Conservation (phyloP, 2,113 vertebrate genomes). For the Circaetus gallicus region DNA sequence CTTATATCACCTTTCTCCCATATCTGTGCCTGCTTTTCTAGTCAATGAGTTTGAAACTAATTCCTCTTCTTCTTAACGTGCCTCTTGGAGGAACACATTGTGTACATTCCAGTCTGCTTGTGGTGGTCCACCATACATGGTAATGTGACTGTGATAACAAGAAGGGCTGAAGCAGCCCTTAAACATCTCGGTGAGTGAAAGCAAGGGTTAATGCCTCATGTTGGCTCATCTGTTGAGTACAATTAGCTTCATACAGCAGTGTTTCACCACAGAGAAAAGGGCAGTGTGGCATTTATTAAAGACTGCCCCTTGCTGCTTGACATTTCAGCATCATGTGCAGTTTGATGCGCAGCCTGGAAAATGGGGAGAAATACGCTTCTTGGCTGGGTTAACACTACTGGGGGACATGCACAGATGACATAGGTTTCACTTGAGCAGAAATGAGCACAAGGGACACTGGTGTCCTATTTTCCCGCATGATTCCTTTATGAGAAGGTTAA, state of each 20-base stretch:
- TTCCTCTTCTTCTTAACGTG: not conserved
- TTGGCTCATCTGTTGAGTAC: not conserved
- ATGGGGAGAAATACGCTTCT: not conserved
- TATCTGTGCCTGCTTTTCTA: not conserved
- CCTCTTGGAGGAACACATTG: not conserved
- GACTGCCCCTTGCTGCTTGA: not conserved
- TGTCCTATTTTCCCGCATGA: accelerated
- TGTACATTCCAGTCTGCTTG: not conserved
- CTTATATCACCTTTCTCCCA: not conserved
- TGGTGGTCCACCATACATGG: not conserved
- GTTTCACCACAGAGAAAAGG: slow-evolving; percentile 2
- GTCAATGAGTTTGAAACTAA: not conserved
- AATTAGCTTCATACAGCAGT: not conserved
- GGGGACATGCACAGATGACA: accelerated
- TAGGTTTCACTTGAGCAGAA: not conserved
- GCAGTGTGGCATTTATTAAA: slow-evolving; percentile 44
- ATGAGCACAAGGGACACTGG: not conserved
- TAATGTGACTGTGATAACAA: not conserved
- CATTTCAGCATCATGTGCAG: not conserved
- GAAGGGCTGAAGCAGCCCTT: not conserved
- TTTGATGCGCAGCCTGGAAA: not conserved
- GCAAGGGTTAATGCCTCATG: not conserved
- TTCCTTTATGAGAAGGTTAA: not conserved
- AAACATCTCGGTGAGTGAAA: not conserved
- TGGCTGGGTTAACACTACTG: not conserved